Conservation (phyloP, 2,797 vertebrate genomes). For the Chrosomus eos region DNA sequence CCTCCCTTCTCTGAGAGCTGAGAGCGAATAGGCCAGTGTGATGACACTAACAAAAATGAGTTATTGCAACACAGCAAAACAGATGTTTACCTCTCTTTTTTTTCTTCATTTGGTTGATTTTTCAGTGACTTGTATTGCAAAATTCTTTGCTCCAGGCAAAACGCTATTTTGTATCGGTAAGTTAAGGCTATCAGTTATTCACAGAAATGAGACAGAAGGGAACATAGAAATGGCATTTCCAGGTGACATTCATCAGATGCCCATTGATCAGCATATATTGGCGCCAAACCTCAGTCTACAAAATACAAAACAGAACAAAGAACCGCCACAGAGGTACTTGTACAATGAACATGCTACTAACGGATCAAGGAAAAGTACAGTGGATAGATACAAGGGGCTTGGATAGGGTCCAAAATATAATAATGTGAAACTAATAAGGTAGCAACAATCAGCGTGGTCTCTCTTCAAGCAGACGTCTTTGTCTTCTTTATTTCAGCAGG, state of each 20-base stretch:
- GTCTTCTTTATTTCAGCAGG: slow-evolving; percentile 72
- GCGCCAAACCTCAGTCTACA: slow-evolving; percentile 36
- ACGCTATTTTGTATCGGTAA: slow-evolving; percentile 55
- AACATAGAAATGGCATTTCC: slow-evolving; percentile 44
- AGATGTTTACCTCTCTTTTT: slow-evolving; percentile 13
- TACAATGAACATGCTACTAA: slow-evolving; percentile 66
- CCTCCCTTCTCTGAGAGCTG: neutral
- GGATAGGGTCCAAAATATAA: slow-evolving; percentile 58
- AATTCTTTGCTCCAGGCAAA: slow-evolving; percentile 54
- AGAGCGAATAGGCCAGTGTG: neutral
- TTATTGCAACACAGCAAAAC: slow-evolving; percentile 56
- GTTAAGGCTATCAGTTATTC: slow-evolving; percentile 69
- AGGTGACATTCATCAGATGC: slow-evolving; percentile 36
- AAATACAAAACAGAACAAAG: slow-evolving; percentile 37
- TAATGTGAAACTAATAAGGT: slow-evolving; percentile 47
- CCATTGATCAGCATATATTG: slow-evolving; percentile 26
- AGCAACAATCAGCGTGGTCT: slow-evolving; percentile 60
- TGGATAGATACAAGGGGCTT: slow-evolving; percentile 62
- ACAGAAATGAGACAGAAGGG: slow-evolving; percentile 56
- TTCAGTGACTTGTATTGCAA: slow-evolving; percentile 55
- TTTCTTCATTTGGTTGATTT: slow-evolving; percentile 42
- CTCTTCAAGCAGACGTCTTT: slow-evolving; percentile 62
- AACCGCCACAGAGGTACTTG: slow-evolving; percentile 54
- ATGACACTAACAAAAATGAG: slow-evolving; percentile 44
- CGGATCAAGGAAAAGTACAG: slow-evolving; percentile 58